phyloP scores from a whole-genome alignment of 2,113 vertebrate species.

The Butastur rufipennis region DNA sequence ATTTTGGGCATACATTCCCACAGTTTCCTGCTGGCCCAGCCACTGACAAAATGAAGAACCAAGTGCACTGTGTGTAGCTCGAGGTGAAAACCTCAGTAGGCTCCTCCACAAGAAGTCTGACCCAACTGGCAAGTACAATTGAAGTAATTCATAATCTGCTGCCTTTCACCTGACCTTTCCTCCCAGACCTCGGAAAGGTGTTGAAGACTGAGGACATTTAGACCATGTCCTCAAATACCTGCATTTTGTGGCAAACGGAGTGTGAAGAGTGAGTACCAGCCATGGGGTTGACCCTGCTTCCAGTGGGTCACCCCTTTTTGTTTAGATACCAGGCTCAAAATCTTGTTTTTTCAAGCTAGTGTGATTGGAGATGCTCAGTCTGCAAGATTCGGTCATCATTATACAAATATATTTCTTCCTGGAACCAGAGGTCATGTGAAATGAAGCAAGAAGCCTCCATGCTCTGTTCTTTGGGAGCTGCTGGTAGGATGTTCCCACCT shows the following conservation, averaged over 20 bases:
- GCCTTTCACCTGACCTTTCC: neutral
- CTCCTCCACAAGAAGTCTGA: neutral
- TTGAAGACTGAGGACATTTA: neutral
- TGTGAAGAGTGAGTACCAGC: neutral
- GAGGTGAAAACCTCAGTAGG: neutral
- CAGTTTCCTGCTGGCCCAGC: neutral
- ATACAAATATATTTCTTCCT: neutral
- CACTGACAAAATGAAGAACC: neutral
- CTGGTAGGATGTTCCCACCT: neutral
- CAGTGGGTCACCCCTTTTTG: neutral
- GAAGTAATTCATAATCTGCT: neutral
- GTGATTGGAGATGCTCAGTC: neutral
- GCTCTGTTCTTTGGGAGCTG: neutral
- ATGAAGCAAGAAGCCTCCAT: neutral
- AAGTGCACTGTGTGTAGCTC: neutral
- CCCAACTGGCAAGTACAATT: neutral
- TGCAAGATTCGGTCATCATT: neutral
- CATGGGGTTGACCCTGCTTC: neutral
- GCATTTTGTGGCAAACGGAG: neutral
- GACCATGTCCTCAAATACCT: neutral
- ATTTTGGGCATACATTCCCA: neutral
- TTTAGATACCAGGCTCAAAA: neutral
- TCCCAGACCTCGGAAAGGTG: neutral
- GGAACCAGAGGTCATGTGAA: neutral
- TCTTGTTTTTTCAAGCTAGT: neutral